Evolutionary conservation across 2,797 vertebrate species (phyloP), one percentile per base, ranked within the genome.

Genomic region (Galago senegalensis): DNA sequence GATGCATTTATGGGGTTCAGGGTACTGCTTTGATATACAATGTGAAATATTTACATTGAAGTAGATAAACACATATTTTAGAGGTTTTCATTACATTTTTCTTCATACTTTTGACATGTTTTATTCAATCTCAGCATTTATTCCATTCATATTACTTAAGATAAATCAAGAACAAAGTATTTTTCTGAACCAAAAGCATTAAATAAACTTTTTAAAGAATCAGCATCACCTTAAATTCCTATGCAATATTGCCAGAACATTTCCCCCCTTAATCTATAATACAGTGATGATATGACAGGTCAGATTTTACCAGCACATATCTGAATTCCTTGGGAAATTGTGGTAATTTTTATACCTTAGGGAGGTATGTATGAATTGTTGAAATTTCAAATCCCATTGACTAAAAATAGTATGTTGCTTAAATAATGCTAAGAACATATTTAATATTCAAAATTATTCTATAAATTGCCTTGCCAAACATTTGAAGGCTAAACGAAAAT

Each of bases 401-500:
- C 70, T 69, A 8, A 90, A 94, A 96, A 63, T 60, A 95, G 43
- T 56, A 46, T 43, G 12, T 67, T 70, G 3, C 25, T 11, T 65
- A 77, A 88, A 61, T 87, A 81, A 88, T 53, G 3, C 3, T 83
- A 60, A 89, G 13, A 86, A 83, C 81, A 77, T 37, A 77, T 82
- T 90, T 73, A 85, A 31, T 40, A 2, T 18, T 58, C 29, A 83
- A 94, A 81, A 56, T 0, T 1, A 70, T 83, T 80, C 7, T 37
- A n/a, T 93, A 89, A 91, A 21, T 83, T 65, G 3, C 37, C 5
- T 1, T 61, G 60, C 1, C 5, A 14, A 76, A 91, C 65, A 69
- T 29, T 29, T 93, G 82, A 96, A 97, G 67, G 72, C 96, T 81
- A 89, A 97, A 89, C 4, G 77, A 81, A 61, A 97, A 77, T 76